These are phyloP conservation scores for Dysidea cf. avara DNA, from an alignment of 37 sponge, comb jelly and placozoan species.

Conservation along the genomic window DNA sequence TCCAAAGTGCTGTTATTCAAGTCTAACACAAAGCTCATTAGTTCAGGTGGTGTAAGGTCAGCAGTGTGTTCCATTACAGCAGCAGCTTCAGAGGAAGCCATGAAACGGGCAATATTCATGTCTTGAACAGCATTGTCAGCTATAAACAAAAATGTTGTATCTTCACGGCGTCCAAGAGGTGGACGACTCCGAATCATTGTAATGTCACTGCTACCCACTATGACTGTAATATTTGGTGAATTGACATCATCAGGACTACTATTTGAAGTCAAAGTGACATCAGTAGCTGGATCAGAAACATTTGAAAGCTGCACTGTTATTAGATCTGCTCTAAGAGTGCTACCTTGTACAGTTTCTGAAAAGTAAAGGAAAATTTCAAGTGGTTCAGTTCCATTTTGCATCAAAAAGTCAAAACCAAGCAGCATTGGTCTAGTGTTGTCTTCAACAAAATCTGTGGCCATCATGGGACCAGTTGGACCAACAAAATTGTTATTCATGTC, in stretches of 20 bases:
- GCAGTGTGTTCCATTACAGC: constrained; percentile 38
- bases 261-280: constrained; percentile 45
- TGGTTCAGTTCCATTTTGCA: constrained; percentile 74
- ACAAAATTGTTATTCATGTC: constrained; percentile 68
- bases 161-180: constrained; percentile 52
- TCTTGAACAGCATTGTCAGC: constrained; percentile 22
- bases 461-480: not conserved
- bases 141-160: constrained; percentile 56
- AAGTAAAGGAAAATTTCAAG: constrained; percentile 72
- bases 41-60: constrained; percentile 64
- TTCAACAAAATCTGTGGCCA: constrained; percentile 1
- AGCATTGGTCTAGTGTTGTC: constrained; percentile 69
- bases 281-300: constrained; percentile 15
- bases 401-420: constrained; percentile 71
- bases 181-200: constrained; percentile 41
- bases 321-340: constrained; percentile 2
- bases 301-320: constrained; percentile 54
- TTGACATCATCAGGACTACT: constrained; percentile 1
- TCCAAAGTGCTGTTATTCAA: constrained; percentile 61
- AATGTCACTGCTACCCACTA: constrained; percentile 57
- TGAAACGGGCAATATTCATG: not conserved
- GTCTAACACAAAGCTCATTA: constrained; percentile 60
- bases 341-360: constrained; percentile 78
- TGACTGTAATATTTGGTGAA: constrained; percentile 63
- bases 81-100: not conserved